Evolutionary conservation across 2,888 invertebrate species (phyloP).

Genomic region (Horisme vitalbata): DNA sequence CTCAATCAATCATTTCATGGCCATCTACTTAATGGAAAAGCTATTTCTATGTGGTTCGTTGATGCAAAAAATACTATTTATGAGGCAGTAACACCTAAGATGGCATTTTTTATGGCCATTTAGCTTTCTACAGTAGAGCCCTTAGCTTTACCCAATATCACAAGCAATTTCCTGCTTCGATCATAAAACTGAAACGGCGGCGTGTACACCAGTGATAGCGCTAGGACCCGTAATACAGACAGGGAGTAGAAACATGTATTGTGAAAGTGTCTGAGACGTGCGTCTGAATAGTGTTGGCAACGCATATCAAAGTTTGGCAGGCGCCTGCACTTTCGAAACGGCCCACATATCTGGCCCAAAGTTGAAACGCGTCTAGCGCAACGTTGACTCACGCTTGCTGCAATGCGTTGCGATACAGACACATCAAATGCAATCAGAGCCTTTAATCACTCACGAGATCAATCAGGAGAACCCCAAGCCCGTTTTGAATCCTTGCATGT

Average conservation of each 20-base stretch:
- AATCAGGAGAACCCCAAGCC: not conserved
- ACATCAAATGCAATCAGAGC: conserved; percentile 10
- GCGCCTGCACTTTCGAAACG: conserved; percentile 48
- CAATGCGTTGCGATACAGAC: conserved; percentile 29
- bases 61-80: conserved; percentile 2
- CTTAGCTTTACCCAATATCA: conserved; percentile 22
- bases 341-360: conserved; percentile 38
- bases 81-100: conserved; percentile 5
- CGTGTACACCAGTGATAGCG: conserved; percentile 11
- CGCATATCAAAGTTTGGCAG: conserved; percentile 67
- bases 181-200: conserved; percentile 24
- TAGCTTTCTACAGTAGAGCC: conserved; percentile 8
- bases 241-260: conserved; percentile 41
- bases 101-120: conserved; percentile 14
- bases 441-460: not conserved
- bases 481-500: too few species aligned
- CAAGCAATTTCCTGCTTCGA: conserved; percentile 20
- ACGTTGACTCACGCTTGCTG: conserved; percentile 46
- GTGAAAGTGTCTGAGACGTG: conserved; percentile 52
- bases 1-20: conserved; percentile 2
- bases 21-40: conserved; percentile 10
- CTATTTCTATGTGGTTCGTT: conserved; percentile 1
- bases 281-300: conserved; percentile 57
- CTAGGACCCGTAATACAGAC: conserved; percentile 26
- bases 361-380: conserved; percentile 48